Base-by-base conservation (phyloP, 2,113 vertebrate genomes). In the Sander vitreus region DNA sequence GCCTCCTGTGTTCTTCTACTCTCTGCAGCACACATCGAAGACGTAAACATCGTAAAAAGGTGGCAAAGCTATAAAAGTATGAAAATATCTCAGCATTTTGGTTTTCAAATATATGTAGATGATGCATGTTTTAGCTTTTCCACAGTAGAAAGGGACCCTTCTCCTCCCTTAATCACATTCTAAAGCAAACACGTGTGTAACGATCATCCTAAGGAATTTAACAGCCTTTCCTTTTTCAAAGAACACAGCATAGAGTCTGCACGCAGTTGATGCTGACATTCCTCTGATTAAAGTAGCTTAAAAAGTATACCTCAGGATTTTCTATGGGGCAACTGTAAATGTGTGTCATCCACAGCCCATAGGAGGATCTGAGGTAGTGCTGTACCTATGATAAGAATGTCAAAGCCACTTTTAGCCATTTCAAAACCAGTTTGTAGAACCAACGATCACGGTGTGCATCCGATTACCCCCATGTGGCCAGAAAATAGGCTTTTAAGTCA, bases 341-440 rank as follows among this genome's bases (percentile, higher is more conserved):
- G 71, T 47, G 54, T 48, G 68, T 85, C 73, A 81, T 62, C 67
- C 54, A 54, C 77, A 12, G 82, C 77, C 89, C 80, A 74, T 73
- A 73, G 66, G 72, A 87, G 86, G 65, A 78, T 93, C 87, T 92
- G 94, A 95, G 94, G 95, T 95, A 95, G 95, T 83, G 85, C 83
- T 92, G 92, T 90, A 87, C 91, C 88, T 88, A 71, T 78, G 89
- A 86, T 89, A 85, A 86, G 73, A 90, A 88, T 78, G 86, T 89
- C 87, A 80, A 84, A 94, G 82, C 79, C 85, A 85, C 72, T 50
- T 86, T 71, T 69, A 81, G 78, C 69, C 30, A 16, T 84, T 83
- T 78, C 36, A 80, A 91, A 91, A 81, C 59, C 63, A 63, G 62
- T 71, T 67, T 67, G 69, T 74, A 50, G 8, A 72, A 85, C 25